Percentiles rank a stretch among this genome's conserved stretches.
phyloP scores from a whole-genome alignment of 2,797 vertebrate species.

The Hemitrygon akajei region DNA sequence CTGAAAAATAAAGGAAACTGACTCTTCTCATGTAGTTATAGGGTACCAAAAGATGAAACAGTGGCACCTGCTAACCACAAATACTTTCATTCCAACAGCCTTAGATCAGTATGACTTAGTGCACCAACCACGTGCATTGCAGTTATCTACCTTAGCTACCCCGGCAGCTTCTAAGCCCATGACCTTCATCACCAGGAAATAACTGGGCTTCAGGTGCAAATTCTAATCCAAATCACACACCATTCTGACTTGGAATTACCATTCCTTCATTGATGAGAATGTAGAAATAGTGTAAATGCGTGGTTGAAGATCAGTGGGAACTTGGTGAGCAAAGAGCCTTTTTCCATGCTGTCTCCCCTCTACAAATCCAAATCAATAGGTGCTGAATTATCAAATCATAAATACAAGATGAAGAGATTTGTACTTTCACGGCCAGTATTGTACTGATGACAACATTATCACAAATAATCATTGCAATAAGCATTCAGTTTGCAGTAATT shows the following conservation, averaged over 20 bases:
- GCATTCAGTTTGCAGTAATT: neutral
- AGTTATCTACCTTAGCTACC: no score
- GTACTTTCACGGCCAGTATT: neutral
- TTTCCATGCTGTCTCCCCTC: no score
- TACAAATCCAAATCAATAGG: neutral
- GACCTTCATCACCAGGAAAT: no score
- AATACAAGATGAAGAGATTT: neutral
- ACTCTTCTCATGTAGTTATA: neutral
- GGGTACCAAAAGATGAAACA: neutral
- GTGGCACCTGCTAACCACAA: neutral
- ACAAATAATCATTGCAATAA: conserved; percentile 5
- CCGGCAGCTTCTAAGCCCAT: no score
- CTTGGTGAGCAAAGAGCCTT: no score
- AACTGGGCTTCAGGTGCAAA: no score
- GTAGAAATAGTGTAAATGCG: no score
- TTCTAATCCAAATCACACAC: no score
- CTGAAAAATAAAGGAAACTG: neutral
- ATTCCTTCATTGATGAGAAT: no score
- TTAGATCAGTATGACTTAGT: neutral
- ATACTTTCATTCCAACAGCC: neutral
- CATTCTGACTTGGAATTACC: no score
- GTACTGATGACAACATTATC: neutral
- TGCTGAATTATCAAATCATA: neutral
- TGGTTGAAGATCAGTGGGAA: no score
- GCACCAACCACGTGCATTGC: no score